Conservation (phyloP, 2,888 invertebrate species). For the Gortyna flavago region DNA sequence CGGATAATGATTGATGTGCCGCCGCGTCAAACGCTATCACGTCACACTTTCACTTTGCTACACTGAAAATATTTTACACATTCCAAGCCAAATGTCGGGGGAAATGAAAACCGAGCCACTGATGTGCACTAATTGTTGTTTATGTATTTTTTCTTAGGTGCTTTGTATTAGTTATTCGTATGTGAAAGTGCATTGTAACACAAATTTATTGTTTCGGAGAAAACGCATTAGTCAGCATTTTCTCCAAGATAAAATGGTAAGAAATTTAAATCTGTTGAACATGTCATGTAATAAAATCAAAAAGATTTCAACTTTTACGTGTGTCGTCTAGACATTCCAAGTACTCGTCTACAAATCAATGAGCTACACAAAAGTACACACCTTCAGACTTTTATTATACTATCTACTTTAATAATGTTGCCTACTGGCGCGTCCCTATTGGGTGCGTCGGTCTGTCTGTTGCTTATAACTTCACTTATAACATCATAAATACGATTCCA, state of each 20-base stretch:
- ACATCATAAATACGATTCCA: conserved; percentile 78
- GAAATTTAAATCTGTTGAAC: conserved; percentile 11
- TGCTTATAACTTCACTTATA: conserved; percentile 72
- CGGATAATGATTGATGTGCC: conserved; percentile 88
- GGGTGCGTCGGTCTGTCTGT: conserved; percentile 68
- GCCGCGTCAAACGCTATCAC: conserved; percentile 80
- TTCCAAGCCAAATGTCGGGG: conserved; percentile 72
- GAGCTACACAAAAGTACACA: conserved; percentile 38
- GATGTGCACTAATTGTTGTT: conserved; percentile 59
- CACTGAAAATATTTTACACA: conserved; percentile 83
- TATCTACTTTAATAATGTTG: conserved; percentile 57
- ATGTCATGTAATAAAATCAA: conserved; percentile 11
- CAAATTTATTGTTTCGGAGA: conserved; percentile 11
- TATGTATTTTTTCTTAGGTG: conserved; percentile 25
- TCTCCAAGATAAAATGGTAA: not conserved
- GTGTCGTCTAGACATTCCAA: conserved; percentile 32
- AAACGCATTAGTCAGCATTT: not conserved
- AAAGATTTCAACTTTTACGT: not conserved
- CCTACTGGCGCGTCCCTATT: conserved; percentile 42
- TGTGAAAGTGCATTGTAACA: conserved; percentile 18
- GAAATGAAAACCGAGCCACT: conserved; percentile 69
- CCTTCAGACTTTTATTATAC: conserved; percentile 38
- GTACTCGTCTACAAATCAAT: conserved; percentile 38
- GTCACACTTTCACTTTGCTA: conserved; percentile 82
- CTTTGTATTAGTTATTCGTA: conserved; percentile 21